A percentile compares a stretch with the other conserved stretches of the same genome.
Conservation (phyloP, 35 echinoderm and acorn worm species). For the Heliocidaris tuberculata region DNA sequence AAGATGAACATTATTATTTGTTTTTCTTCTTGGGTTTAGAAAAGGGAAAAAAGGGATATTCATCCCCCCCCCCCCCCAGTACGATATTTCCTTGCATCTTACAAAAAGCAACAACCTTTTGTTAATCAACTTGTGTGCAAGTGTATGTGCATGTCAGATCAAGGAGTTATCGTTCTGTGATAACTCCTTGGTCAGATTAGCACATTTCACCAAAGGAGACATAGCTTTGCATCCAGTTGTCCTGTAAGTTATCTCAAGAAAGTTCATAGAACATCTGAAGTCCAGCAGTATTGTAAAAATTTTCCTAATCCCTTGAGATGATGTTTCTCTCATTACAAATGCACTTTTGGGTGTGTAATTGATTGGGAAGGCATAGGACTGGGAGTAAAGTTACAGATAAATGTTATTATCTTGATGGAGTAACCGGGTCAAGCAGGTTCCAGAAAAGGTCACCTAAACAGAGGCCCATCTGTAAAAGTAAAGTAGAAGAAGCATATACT, state of each 20-base stretch:
- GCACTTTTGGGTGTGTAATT: conserved; percentile 4
- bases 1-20: not conserved
- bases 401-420: conserved; percentile 4
- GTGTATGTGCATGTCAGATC: too few relatives aligned
- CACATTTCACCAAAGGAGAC: too few relatives aligned
- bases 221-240: not conserved
- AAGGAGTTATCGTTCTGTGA: too few relatives aligned
- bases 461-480: conserved; percentile 1
- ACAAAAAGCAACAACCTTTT: not conserved
- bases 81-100: not conserved
- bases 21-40: not conserved
- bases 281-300: not conserved
- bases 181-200: too few relatives aligned
- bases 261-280: not conserved
- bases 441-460: not conserved
- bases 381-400: not conserved
- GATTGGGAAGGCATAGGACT: not conserved
- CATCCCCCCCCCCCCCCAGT: not conserved
- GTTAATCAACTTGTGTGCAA: too few relatives aligned
- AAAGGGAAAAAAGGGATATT: not conserved
- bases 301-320: not conserved
- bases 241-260: not conserved
- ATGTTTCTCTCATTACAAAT: conserved; percentile 4
- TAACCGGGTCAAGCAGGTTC: not conserved
- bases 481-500: conserved; percentile 11